These are phyloP conservation scores for Balearica regulorum DNA, from an alignment of 2,797 vertebrate species.

Conservation along the genomic window DNA sequence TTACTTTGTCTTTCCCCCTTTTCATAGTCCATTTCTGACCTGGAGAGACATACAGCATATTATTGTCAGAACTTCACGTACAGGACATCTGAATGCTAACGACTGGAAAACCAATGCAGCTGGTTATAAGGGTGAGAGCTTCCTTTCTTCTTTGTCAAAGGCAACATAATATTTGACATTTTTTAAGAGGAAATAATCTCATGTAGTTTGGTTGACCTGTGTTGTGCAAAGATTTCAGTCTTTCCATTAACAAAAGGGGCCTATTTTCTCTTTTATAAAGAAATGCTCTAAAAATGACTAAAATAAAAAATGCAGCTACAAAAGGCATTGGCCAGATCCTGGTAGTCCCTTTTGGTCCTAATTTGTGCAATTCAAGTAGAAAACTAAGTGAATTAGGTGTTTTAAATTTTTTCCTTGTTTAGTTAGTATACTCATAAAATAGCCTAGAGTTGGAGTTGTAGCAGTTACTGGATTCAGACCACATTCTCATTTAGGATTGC, in stretches of 20 bases:
- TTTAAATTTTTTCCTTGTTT: not conserved
- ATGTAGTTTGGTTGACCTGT: not conserved
- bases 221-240: not conserved
- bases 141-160: slow-evolving; percentile 61
- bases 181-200: not conserved
- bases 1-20: slow-evolving; percentile 54
- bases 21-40: slow-evolving; percentile 82
- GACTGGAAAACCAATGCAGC: slow-evolving; percentile 97
- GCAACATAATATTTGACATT: slow-evolving; percentile 52
- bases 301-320: not conserved
- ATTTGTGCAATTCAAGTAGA: not conserved
- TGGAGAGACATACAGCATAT: slow-evolving; percentile 97
- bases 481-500: not conserved
- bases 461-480: not conserved
- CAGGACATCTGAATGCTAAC: slow-evolving; percentile 89
- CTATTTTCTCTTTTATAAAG: not conserved
- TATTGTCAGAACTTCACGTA: slow-evolving; percentile 91
- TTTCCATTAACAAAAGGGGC: not conserved
- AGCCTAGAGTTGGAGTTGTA: not conserved
- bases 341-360: not conserved
- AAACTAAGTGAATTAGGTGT: not conserved
- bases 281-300: not conserved
- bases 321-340: not conserved
- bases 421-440: not conserved
- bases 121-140: slow-evolving; percentile 88